These are phyloP conservation scores for Sebastes miniatus DNA, from an alignment of 2,797 vertebrate species.

Conservation along the genomic window DNA sequence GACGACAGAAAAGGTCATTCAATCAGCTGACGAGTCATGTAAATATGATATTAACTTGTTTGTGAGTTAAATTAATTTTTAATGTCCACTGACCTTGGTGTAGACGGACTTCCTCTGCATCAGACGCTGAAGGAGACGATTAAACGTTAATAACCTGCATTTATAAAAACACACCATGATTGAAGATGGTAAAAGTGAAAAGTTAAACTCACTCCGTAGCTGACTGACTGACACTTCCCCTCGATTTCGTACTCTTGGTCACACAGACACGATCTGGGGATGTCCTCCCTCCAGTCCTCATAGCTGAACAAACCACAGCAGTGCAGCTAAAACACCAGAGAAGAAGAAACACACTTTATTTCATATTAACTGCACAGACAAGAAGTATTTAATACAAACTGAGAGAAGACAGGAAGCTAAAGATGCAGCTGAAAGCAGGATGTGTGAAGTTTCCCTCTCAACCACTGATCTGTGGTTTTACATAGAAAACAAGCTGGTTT, in stretches of 20 bases:
- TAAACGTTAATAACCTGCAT: neutral
- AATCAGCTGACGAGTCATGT: neutral
- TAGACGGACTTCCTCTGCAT: neutral
- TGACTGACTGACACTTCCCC: neutral
- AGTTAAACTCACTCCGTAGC: neutral
- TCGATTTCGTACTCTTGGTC: accelerated
- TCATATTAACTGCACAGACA: neutral
- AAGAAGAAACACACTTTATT: neutral
- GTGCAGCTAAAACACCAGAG: conserved; percentile 37
- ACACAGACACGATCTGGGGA: conserved; percentile 20
- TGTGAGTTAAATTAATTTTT: too few species aligned
- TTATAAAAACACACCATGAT: neutral
- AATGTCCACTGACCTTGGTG: neutral
- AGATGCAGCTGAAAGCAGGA: neutral
- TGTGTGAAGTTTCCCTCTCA: neutral
- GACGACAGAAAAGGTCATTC: neutral
- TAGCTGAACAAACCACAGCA: conserved; percentile 67
- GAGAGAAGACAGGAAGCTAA: too few species aligned
- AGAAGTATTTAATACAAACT: neutral
- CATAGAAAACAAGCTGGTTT: too few species aligned
- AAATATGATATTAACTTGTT: neutral
- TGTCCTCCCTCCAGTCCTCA: conserved; percentile 38
- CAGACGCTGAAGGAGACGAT: accelerated
- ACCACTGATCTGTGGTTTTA: too few species aligned
- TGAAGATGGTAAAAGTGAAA: neutral